Evolutionary conservation across 2,797 vertebrate genomes (phyloP).

Genomic region (Calcarius lapponicus): DNA sequence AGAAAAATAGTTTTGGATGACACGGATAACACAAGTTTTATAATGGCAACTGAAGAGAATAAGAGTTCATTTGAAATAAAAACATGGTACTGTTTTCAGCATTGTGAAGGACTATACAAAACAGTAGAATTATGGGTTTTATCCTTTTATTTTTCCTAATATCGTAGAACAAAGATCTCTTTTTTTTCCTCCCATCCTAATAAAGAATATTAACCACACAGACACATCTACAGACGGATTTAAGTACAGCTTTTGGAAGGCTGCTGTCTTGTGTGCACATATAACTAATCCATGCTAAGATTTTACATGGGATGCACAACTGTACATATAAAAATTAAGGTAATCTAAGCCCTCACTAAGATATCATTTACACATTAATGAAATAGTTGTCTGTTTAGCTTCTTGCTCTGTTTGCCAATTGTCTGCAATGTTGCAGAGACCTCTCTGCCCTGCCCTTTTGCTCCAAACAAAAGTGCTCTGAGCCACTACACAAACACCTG

Average conservation of each 20-base stretch:
- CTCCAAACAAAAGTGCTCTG: neutral
- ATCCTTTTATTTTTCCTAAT: neutral
- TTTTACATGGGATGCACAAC: neutral
- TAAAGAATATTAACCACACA: neutral
- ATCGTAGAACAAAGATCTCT: neutral
- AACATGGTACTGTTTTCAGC: no score
- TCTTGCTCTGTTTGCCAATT: neutral
- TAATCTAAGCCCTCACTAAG: neutral
- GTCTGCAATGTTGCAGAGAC: accelerated
- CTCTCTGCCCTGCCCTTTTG: neutral
- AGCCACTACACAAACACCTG: neutral
- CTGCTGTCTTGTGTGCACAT: neutral
- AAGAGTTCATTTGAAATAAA: neutral
- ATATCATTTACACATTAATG: neutral
- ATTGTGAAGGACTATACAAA: neutral
- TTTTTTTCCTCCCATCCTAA: neutral
- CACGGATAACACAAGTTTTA: neutral
- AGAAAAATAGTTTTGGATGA: neutral
- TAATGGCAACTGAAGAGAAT: neutral
- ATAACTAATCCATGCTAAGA: neutral
- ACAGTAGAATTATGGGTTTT: neutral
- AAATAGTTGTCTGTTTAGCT: neutral
- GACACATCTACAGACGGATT: neutral
- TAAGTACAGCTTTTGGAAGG: neutral
- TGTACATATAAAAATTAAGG: neutral